Conservation (phyloP, 2,797 vertebrate species). For the Catostomus latipinnis region DNA sequence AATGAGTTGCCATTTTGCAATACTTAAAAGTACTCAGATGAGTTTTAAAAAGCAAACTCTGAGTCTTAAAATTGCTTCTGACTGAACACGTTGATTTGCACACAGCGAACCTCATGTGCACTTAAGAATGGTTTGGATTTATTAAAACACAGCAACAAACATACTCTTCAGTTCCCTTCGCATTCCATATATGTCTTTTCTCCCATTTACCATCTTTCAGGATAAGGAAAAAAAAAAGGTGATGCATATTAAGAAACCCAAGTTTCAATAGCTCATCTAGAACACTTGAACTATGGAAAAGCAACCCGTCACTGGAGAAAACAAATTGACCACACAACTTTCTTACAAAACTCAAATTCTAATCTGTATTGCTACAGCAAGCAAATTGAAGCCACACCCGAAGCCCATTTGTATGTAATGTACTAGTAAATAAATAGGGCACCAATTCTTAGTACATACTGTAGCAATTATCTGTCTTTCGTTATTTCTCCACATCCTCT, state of each 20-base stretch:
- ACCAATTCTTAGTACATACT: neutral
- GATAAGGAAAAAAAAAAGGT: too few species aligned
- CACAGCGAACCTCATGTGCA: neutral
- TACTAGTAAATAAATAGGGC: too few species aligned
- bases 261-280: neutral
- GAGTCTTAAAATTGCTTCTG: neutral
- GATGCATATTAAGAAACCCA: neutral
- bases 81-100: neutral
- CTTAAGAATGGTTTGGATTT: conserved; percentile 2
- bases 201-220: neutral
- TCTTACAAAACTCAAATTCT: too few species aligned
- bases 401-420: too few species aligned
- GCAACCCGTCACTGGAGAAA: too few species aligned
- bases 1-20: neutral
- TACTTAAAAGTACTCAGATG: neutral
- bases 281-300: neutral
- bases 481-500: conserved; percentile 22
- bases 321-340: too few species aligned
- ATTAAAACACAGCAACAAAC: neutral
- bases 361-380: too few species aligned
- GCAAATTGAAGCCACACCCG: too few species aligned
- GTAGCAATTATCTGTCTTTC: too few species aligned
- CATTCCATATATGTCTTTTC: neutral
- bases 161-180: neutral
- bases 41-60: conserved; percentile 4